Evolutionary conservation across 2,797 vertebrate species (phyloP), one percentile per base, ranked within the genome.

Genomic region (Eulemur albifrons): DNA sequence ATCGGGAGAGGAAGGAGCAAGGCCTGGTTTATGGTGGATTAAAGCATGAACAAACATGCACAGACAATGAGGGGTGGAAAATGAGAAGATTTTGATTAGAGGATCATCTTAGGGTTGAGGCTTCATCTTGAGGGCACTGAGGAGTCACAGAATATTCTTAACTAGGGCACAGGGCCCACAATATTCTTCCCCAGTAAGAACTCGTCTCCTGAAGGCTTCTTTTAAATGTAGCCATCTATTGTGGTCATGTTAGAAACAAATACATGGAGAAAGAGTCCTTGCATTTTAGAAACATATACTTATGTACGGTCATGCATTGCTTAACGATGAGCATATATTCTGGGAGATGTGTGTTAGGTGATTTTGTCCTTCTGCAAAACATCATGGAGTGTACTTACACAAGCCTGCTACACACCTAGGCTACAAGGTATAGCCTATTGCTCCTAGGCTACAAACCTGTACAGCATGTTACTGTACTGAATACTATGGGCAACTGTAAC

Each of bases 211-310:
- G 45, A 79, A 88, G n/a, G 32, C 15, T 69, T 87, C 32, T 90
- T 87, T 88, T 76, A 96, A 93, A 82, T 70, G 48, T 61, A 38
- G 9, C 86, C 50, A 88, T 93, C 72, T 90, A 82, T 92, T 48
- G 63, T 35, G 61, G 43, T 40, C 35, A 80, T 54, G 23, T 93
- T 93, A 95, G 86, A 96, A 93, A 92, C 57, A 94, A 88, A 92
- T 81, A 93, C 35, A 72, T 0, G 21, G 73, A 45, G 35, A 76
- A 76, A 54, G 23, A 20, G 45, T 32, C 54, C 25, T 88, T 86
- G 21, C 73, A 25, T 70, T 84, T 92, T 88, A 65, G 18, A 80
- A 27, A 94, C 0, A 40, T 20, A 87, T 14, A 35, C 35, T 54
- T 10, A 77, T 20, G 32, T 18, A 10, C 7, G 38, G 21, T 38